Base-by-base conservation (phyloP, 2,888 invertebrate species). In the Phorcus lineatus region DNA sequence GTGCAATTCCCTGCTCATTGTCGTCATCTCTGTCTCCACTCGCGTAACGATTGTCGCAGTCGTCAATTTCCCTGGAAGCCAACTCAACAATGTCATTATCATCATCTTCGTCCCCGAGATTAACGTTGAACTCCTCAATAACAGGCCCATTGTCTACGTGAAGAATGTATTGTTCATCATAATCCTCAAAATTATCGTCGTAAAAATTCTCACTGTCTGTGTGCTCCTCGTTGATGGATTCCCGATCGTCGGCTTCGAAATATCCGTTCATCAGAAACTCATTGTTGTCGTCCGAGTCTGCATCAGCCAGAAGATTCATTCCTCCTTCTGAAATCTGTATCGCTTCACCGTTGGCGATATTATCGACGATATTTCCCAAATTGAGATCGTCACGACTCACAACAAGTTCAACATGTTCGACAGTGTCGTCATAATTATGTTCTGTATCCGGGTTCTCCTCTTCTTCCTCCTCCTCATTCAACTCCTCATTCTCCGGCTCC, bases 121-220 rank as follows among this genome's bases (percentile, higher is more conserved):
- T 87, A 16, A 86, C 85, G 80, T 89, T 90, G 76, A 88, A 86
- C 74, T 90, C 90, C 77, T 91, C 90, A 24, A 88, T 88, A 24
- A 87, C 84, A 55, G 88, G 87, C 40, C 86, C 88, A 70, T 83
- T 87, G 75, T 89, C 88, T 13, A 88, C 80, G 82, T 88, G 87
- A 31, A 90, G 81, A 74, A 88, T 88, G 75, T 91, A 90, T 40
- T 91, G 90, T 81, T 91, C 90, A 76, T 90, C 90, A 78, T 90
- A 90, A 79, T 90, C 90, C 79, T 90, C 90, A 76, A 88, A 90
- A 84, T 90, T 88, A 82, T 91, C 91, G 80, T 91, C 91, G 78
- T 90, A 90, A 79, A 90, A 88, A 82, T 90, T 87, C 80, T 90
- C 90, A 84, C 89, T 88, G 83, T 90, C 89, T 0, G 90, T 88